These are phyloP conservation scores for Anthopleura sola DNA, from an alignment of 64 coral and sea anemone genomes.

Conservation along the genomic window DNA sequence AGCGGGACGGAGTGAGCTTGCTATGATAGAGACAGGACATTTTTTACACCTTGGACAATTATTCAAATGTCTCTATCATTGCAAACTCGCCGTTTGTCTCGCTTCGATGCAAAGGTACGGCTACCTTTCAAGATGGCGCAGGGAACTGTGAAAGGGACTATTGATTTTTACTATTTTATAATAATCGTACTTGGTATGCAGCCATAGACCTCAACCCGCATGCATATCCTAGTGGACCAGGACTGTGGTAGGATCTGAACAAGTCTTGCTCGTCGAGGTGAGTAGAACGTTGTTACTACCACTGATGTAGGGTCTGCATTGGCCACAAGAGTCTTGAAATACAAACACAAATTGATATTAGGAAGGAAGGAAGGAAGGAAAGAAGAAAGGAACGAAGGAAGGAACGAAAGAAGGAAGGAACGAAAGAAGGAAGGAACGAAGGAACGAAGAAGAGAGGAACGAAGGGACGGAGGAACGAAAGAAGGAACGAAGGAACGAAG, in stretches of 20 bases:
- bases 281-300: constrained; percentile 7
- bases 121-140: too few relatives aligned
- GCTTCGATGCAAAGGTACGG: too few relatives aligned
- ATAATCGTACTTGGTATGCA: constrained; percentile 8
- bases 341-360: background rate
- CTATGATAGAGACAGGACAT: too few relatives aligned
- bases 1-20: too few relatives aligned
- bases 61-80: too few relatives aligned
- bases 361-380: background rate
- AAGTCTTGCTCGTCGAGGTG: background rate
- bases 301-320: constrained; percentile 28
- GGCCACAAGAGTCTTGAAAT: constrained; percentile 27
- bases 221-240: constrained; percentile 16
- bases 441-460: too few relatives aligned
- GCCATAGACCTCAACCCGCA: constrained; percentile 8
- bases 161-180: too few relatives aligned
- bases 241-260: constrained; percentile 1
- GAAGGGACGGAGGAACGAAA: too few relatives aligned
- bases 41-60: too few relatives aligned
- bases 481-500: too few relatives aligned
- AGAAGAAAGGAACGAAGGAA: background rate
- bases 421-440: background rate
- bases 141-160: too few relatives aligned
- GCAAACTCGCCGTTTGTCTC: too few relatives aligned
- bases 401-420: background rate